Evolutionary conservation across 2,888 invertebrate species (phyloP).

Genomic region (Rotaria magnacalcarata): DNA sequence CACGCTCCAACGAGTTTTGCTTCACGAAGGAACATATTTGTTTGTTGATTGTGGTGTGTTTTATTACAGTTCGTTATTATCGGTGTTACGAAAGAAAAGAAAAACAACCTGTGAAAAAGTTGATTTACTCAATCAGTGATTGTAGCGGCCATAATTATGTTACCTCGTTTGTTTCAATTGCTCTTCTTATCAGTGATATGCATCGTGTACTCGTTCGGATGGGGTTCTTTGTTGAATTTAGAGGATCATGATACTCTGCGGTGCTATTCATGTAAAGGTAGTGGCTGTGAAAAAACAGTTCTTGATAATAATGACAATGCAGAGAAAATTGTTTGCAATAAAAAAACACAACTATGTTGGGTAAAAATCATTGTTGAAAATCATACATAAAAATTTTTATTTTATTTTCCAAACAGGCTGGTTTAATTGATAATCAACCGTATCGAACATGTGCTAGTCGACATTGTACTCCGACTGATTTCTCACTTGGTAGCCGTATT

Average conservation of each 20-base stretch:
- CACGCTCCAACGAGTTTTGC: neutral
- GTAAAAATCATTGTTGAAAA: neutral
- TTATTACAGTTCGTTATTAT: neutral
- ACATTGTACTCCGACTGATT: neutral
- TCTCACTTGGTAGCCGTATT: neutral
- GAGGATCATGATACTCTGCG: neutral
- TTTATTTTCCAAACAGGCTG: neutral
- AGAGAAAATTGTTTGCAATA: neutral
- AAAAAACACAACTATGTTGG: constrained; percentile 21
- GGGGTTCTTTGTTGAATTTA: neutral
- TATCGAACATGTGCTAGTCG: constrained; percentile 18
- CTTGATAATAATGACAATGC: neutral
- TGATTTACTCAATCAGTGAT: no score
- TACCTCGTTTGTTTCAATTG: neutral
- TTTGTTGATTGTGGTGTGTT: neutral
- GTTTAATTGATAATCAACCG: neutral
- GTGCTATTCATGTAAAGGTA: constrained; percentile 24
- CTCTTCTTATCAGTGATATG: neutral
- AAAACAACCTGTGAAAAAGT: no score
- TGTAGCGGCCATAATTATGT: neutral
- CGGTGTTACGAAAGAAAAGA: neutral
- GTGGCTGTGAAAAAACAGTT: neutral
- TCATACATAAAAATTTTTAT: neutral
- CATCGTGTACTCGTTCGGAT: neutral
- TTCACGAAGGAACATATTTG: neutral